phyloP scores from a whole-genome alignment of 2,888 invertebrate species.

The Xestia sexstrigata region DNA sequence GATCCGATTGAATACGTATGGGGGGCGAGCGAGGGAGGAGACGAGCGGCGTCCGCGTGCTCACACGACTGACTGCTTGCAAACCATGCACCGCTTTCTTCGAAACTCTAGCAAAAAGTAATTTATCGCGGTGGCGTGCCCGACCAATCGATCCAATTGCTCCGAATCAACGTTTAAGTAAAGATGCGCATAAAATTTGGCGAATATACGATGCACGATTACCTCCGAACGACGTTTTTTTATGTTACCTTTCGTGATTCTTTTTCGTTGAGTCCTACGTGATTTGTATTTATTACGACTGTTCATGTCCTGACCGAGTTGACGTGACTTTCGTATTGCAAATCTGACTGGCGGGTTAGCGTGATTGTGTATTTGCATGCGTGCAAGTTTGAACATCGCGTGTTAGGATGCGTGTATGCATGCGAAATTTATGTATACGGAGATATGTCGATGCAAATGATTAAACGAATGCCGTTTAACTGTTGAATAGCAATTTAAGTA shows the following conservation, averaged over 20 bases:
- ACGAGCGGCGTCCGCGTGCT: constrained; percentile 74
- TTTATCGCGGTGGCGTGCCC: constrained; percentile 87
- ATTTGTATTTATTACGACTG: constrained; percentile 57
- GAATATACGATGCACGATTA: constrained; percentile 79
- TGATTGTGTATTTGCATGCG: constrained; percentile 48
- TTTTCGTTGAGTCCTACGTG: constrained; percentile 62
- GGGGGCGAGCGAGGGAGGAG: constrained; percentile 63
- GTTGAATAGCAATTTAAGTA: constrained; percentile 50
- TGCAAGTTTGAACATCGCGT: constrained; percentile 53
- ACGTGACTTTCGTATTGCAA: constrained; percentile 57
- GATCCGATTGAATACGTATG: constrained; percentile 50
- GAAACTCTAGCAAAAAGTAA: constrained; percentile 86
- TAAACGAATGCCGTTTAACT: constrained; percentile 32
- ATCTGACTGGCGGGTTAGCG: constrained; percentile 48
- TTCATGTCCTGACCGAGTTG: constrained; percentile 55
- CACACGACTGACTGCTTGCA: constrained; percentile 80
- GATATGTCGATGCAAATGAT: constrained; percentile 49
- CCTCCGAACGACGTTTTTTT: constrained; percentile 74
- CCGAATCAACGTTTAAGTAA: constrained; percentile 81
- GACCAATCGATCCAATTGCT: constrained; percentile 83
- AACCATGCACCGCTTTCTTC: constrained; percentile 79
- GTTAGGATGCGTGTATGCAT: constrained; percentile 51
- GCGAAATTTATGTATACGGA: constrained; percentile 36
- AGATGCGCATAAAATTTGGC: constrained; percentile 87
- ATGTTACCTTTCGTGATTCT: constrained; percentile 74